Percentiles rank a stretch among this genome's conserved stretches.
phyloP scores from a whole-genome alignment of 2,888 invertebrate species.

The Scaptomyza parva region DNA sequence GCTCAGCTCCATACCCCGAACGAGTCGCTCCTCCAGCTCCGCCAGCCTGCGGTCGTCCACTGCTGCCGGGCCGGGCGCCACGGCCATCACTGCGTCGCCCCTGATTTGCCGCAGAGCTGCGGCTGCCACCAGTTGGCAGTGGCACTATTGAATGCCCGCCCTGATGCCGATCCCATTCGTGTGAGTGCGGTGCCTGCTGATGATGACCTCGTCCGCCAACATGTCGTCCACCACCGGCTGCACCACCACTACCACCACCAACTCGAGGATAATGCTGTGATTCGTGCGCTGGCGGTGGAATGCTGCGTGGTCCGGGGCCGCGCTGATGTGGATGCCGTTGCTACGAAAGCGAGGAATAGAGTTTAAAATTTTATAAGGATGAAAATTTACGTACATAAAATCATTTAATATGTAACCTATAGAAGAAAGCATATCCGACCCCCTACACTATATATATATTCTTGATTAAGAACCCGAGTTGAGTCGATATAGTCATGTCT shows the following conservation, averaged over 20 bases:
- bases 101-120: slow-evolving; percentile 85
- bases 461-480: too few species aligned
- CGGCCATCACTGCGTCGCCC: slow-evolving; percentile 86
- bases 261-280: slow-evolving; percentile 78
- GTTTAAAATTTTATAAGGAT: background rate
- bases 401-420: too few species aligned
- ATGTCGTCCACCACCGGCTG: slow-evolving; percentile 44
- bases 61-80: slow-evolving; percentile 70
- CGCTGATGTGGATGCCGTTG: slow-evolving; percentile 85
- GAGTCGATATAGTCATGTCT: too few species aligned
- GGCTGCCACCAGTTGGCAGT: slow-evolving; percentile 77
- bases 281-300: slow-evolving; percentile 86
- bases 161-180: slow-evolving; percentile 84
- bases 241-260: slow-evolving; percentile 47
- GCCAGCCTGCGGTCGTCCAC: slow-evolving; percentile 64
- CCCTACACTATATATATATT: too few species aligned
- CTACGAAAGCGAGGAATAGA: slow-evolving; percentile 33
- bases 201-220: slow-evolving; percentile 62
- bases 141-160: slow-evolving; percentile 82
- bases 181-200: slow-evolving; percentile 76
- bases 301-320: slow-evolving; percentile 84
- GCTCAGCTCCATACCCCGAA: slow-evolving; percentile 79
- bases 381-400: too few species aligned
- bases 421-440: too few species aligned
- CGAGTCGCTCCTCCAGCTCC: slow-evolving; percentile 54